Evolutionary conservation across 2,797 vertebrate genomes (phyloP).

Genomic region (Enteromius anoplus): DNA sequence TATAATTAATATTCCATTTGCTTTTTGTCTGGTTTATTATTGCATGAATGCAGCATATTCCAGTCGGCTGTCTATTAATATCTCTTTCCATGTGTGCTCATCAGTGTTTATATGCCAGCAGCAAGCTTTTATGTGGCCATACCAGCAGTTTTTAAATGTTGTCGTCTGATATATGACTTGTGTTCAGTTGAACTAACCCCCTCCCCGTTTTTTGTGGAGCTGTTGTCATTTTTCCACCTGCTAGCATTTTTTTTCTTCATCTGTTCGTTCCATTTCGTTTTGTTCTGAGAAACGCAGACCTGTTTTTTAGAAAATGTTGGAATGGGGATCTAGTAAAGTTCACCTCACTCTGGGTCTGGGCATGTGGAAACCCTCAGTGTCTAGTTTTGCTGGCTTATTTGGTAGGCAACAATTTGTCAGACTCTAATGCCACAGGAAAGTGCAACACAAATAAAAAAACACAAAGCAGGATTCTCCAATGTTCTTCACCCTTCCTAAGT

Average conservation of each 20-base stretch:
- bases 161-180: slow-evolving; percentile 52
- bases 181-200: slow-evolving; percentile 43
- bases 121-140: slow-evolving; percentile 56
- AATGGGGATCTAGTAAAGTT: slow-evolving; percentile 25
- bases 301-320: slow-evolving; percentile 36
- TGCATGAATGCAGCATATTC: slow-evolving; percentile 57
- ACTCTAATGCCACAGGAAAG: neutral
- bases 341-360: slow-evolving; percentile 16
- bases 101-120: slow-evolving; percentile 53
- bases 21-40: slow-evolving; percentile 43
- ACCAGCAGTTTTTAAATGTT: slow-evolving; percentile 51
- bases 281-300: slow-evolving; percentile 27
- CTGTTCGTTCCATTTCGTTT: slow-evolving; percentile 47
- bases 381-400: neutral
- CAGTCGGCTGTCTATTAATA: slow-evolving; percentile 54
- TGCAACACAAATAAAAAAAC: slow-evolving; percentile 41
- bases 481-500: slow-evolving; percentile 58
- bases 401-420: slow-evolving; percentile 32
- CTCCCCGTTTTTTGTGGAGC: slow-evolving; percentile 24
- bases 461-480: slow-evolving; percentile 45
- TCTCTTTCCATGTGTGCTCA: slow-evolving; percentile 58
- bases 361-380: neutral
- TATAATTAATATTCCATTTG: slow-evolving; percentile 52
- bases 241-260: slow-evolving; percentile 44
- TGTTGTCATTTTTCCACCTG: slow-evolving; percentile 61